These are phyloP conservation scores for Anas platyrhynchos DNA, from an alignment of 2,113 vertebrate genomes.

Conservation along the genomic window DNA sequence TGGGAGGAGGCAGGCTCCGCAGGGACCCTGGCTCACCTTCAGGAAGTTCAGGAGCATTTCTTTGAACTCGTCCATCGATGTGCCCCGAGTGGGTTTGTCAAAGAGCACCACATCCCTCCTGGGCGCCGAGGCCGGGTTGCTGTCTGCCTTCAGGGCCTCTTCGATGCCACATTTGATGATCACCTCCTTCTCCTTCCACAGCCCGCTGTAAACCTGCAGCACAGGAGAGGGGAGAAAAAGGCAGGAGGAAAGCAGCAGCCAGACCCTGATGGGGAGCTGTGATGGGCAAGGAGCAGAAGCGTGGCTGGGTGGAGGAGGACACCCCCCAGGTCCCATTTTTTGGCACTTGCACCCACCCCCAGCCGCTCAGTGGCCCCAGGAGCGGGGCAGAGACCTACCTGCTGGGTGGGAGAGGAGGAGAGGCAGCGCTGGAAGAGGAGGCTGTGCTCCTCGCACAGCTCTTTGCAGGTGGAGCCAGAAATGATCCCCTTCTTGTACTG, in stretches of 20 bases:
- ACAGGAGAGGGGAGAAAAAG: background rate
- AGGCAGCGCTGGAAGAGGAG: conserved; percentile 89
- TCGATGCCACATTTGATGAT: conserved; percentile 92
- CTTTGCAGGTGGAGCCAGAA: conserved; percentile 91
- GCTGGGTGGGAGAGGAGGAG: conserved; percentile 86
- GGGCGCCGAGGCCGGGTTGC: conserved; percentile 63
- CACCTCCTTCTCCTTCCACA: conserved; percentile 90
- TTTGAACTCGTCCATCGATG: conserved; percentile 94
- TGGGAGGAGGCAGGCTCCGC: rapidly evolving
- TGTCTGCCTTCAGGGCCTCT: conserved; percentile 76
- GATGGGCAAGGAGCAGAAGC: background rate
- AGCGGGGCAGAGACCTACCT: conserved; percentile 76
- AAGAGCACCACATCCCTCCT: conserved; percentile 87
- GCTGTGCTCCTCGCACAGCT: conserved; percentile 87
- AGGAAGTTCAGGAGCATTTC: conserved; percentile 95
- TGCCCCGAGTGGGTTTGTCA: conserved; percentile 92
- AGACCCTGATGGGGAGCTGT: background rate
- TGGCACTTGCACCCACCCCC: background rate
- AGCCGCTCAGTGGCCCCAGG: rapidly evolving
- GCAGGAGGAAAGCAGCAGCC: background rate
- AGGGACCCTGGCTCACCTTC: conserved; percentile 79
- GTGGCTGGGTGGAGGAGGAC: background rate
- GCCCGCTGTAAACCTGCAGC: conserved; percentile 89
- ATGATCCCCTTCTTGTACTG: conserved; percentile 95
- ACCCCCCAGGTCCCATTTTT: background rate